Evolutionary conservation across 2,888 invertebrate genomes (phyloP).

Genomic region (Metacarcinus magister): DNA sequence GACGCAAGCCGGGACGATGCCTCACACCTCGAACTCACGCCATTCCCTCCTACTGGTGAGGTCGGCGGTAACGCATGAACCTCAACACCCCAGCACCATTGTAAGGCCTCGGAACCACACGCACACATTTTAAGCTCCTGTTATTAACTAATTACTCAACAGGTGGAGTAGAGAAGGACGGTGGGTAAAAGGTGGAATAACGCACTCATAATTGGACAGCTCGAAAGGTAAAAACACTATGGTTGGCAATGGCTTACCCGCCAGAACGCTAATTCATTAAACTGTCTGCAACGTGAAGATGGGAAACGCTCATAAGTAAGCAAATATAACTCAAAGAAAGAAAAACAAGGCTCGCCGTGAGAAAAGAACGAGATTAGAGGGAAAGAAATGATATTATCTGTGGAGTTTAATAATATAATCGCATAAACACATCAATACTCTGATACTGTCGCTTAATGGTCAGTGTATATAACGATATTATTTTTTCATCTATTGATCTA

Average conservation of each 20-base stretch:
- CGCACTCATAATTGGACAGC: neutral
- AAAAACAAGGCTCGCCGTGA: neutral
- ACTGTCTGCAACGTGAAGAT: neutral
- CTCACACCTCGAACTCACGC: neutral
- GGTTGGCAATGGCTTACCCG: neutral
- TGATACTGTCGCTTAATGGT: neutral
- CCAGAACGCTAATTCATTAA: neutral
- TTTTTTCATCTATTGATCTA: neutral
- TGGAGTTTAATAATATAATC: neutral
- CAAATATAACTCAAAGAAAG: neutral
- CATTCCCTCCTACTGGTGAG: neutral
- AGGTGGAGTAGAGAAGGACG: neutral
- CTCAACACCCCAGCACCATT: neutral
- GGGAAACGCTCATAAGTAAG: neutral
- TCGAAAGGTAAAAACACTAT: neutral
- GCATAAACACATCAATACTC: neutral
- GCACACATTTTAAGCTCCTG: neutral
- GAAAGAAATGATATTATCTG: neutral
- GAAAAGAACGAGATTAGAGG: neutral
- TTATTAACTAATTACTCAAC: slow-evolving; percentile 46
- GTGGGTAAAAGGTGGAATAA: neutral
- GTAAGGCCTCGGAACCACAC: neutral
- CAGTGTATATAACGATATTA: neutral
- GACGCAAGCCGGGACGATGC: too few relatives aligned
- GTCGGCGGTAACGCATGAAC: neutral